phyloP scores from a whole-genome alignment of 2,797 vertebrate genomes.

The Propithecus deckenii region DNA sequence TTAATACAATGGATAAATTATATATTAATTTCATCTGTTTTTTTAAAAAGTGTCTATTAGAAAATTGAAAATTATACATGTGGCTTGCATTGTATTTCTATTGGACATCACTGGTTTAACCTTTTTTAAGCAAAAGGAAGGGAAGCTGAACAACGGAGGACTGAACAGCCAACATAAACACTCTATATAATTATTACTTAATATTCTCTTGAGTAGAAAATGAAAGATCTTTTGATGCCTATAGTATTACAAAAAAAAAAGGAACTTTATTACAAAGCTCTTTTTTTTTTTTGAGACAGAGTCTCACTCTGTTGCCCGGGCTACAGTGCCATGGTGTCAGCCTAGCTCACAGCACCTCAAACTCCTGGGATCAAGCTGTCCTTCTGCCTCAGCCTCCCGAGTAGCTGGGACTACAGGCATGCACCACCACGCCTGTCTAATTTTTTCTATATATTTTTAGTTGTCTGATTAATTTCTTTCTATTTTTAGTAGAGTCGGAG shows the following conservation, averaged over 20 bases:
- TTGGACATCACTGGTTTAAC: not conserved
- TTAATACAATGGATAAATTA: not conserved
- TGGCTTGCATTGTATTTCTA: not conserved
- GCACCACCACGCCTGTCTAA: no score
- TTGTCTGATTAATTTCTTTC: no score
- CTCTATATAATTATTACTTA: not conserved
- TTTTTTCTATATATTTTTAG: no score
- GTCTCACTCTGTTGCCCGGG: no score
- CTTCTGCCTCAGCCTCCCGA: no score
- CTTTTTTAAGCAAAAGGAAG: not conserved
- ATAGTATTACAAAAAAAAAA: not conserved
- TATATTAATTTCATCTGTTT: not conserved
- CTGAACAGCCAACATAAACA: not conserved
- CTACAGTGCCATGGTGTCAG: no score
- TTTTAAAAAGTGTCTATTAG: not conserved
- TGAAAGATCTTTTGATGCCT: not conserved
- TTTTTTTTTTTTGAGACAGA: no score
- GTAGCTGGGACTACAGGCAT: no score
- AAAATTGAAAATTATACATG: not conserved
- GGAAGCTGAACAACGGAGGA: not conserved
- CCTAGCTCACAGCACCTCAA: no score
- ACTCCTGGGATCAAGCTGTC: no score
- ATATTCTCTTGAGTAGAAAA: not conserved
- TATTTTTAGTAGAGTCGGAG: no score
- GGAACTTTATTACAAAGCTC: not conserved